Conservation (phyloP, 2,888 invertebrate genomes). For the Coelogynopora nodosa region DNA sequence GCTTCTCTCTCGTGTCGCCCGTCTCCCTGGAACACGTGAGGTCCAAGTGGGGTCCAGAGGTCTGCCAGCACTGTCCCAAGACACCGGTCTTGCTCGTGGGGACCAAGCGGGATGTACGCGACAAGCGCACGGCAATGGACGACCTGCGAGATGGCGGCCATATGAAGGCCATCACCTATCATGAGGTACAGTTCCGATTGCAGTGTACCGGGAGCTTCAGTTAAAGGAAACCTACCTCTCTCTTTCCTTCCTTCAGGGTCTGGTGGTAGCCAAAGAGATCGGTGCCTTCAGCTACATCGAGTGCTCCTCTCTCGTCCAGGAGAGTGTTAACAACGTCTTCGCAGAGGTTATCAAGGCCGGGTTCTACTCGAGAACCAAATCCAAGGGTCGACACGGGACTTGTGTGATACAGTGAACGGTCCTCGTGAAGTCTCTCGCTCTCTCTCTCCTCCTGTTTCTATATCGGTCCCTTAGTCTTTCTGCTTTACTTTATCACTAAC, state of each 20-base stretch:
- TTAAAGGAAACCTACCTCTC: too few species aligned
- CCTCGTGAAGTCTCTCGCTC: too few species aligned
- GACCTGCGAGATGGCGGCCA: neutral
- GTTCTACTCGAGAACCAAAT: neutral
- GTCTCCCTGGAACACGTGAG: constrained; percentile 45
- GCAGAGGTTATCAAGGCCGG: neutral
- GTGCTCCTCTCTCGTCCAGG: neutral
- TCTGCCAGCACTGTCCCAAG: constrained; percentile 46
- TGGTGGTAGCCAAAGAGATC: neutral
- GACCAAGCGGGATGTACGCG: constrained; percentile 45
- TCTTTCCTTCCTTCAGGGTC: neutral
- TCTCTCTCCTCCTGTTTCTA: too few species aligned
- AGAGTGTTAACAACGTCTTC: neutral
- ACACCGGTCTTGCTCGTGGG: constrained; percentile 46
- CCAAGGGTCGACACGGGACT: neutral
- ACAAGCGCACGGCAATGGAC: constrained; percentile 35
- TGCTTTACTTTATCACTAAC: too few species aligned
- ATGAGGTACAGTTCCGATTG: too few species aligned
- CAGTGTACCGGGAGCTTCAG: too few species aligned
- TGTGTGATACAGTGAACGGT: too few species aligned
- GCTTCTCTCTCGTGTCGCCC: constrained; percentile 44
- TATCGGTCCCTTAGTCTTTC: too few species aligned
- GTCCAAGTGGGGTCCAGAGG: constrained; percentile 46
- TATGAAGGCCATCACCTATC: constrained; percentile 23
- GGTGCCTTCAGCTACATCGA: neutral